Evolutionary conservation across 2,113 vertebrate genomes (phyloP).

Genomic region (Myodes glareolus): DNA sequence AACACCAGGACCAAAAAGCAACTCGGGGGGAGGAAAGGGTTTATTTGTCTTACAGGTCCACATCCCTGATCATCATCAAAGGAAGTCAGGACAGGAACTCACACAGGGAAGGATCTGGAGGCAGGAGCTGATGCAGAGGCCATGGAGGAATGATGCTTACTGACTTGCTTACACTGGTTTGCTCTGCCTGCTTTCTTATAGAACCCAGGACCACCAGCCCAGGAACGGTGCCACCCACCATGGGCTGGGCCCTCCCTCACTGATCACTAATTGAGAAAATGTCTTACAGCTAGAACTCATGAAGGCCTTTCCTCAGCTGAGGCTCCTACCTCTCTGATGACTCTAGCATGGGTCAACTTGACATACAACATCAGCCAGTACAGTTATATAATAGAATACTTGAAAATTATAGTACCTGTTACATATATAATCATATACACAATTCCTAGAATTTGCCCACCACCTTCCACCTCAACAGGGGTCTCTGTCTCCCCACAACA

Average conservation of each 20-base stretch:
- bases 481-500: background rate
- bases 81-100: background rate
- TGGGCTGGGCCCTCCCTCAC: background rate
- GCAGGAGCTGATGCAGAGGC: background rate
- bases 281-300: background rate
- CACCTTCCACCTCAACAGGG: background rate
- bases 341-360: background rate
- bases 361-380: background rate
- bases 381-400: background rate
- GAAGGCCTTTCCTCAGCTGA: background rate
- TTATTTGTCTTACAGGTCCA: background rate
- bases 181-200: background rate
- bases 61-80: background rate
- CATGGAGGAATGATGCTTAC: background rate
- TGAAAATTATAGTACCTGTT: background rate
- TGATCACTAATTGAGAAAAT: background rate
- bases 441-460: background rate
- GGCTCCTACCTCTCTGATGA: background rate
- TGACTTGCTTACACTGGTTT: background rate
- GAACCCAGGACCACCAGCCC: background rate
- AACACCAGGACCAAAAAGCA: background rate
- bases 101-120: background rate
- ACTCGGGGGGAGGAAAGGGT: background rate
- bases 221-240: background rate
- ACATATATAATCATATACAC: background rate